These are phyloP conservation scores for Blastobasis lacticolella DNA, from an alignment of 2,888 invertebrate genomes.

Conservation along the genomic window DNA sequence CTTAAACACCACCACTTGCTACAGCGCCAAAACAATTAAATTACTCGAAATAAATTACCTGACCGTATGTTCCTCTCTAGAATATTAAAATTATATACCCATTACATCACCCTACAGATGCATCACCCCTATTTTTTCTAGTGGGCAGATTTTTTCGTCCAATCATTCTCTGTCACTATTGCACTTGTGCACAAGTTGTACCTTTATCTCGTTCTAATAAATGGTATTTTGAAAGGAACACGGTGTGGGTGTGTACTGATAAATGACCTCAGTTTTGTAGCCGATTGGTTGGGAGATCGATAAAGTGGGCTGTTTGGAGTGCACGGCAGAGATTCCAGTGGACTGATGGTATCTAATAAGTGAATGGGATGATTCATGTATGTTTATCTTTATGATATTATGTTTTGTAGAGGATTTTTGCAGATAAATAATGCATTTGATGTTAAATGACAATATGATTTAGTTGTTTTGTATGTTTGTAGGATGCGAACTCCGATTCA, in stretches of 20 bases:
- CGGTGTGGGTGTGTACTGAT: slow-evolving; percentile 54
- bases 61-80: slow-evolving; percentile 47
- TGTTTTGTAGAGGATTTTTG: too few relatives aligned
- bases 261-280: slow-evolving; percentile 27
- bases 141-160: slow-evolving; percentile 66
- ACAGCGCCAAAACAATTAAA: background rate
- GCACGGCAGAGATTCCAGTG: too few relatives aligned
- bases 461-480: too few relatives aligned
- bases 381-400: too few relatives aligned
- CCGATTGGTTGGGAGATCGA: slow-evolving; percentile 34
- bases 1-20: background rate
- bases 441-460: too few relatives aligned
- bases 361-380: too few relatives aligned
- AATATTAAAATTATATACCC: slow-evolving; percentile 60
- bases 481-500: too few relatives aligned
- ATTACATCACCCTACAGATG: slow-evolving; percentile 25
- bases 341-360: too few relatives aligned
- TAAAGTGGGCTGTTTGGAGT: background rate
- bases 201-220: slow-evolving; percentile 64
- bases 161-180: slow-evolving; percentile 63
- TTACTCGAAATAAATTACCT: slow-evolving; percentile 14
- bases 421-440: too few relatives aligned
- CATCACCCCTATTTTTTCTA: slow-evolving; percentile 30
- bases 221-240: slow-evolving; percentile 50
- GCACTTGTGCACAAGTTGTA: slow-evolving; percentile 62